Base-by-base conservation (phyloP, 2,797 vertebrate species). In the Amazona ochrocephala region DNA sequence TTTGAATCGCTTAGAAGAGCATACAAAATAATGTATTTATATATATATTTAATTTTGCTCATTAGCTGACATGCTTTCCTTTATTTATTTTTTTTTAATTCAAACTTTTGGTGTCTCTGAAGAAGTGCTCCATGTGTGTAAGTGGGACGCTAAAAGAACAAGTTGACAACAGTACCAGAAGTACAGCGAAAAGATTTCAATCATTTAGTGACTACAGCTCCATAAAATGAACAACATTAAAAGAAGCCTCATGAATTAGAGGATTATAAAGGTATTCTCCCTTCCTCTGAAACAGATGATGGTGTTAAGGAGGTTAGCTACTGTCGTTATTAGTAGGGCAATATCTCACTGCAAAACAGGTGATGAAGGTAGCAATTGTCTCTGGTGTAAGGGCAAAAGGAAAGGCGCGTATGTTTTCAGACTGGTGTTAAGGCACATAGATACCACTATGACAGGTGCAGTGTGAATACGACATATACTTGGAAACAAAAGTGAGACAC, bases 401-500 rank as follows among this genome's bases (percentile, higher is more conserved):
- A 58, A 32, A 89, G 88, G 56, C 6, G 2, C 41, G 11, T 5
- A 26, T 85, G 86, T 66, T 89, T 65, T 71, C 78, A 91, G 92
- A 37, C 29, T 12, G 0, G 53, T 24, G 83, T 78, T 80, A 24
- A 83, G 78, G 78, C 90, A 34, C 68, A 67, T 23, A 71, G 92
- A 42, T 80, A 62, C 81, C 50, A 3, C 91, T 48, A 10, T 80
- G 83, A 96, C 87, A 93, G 92, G 91, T 92, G 93, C 68, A 39
- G 58, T 12, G 94, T 16, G 82, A 96, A 87, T 29, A 7, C 15
- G 47, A 89, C 88, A 70, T 45, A n/a, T 20, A 89, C 93, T 92
- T 92, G 93, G 94, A 95, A 93, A 95, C 78, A 89, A 81, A 93
- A 96, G 93, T 94, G 93, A 95, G 95, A 95, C 81, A 75, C 68